Base-by-base conservation (phyloP, 2,113 vertebrate genomes). In the Lutjanus erythropterus region DNA sequence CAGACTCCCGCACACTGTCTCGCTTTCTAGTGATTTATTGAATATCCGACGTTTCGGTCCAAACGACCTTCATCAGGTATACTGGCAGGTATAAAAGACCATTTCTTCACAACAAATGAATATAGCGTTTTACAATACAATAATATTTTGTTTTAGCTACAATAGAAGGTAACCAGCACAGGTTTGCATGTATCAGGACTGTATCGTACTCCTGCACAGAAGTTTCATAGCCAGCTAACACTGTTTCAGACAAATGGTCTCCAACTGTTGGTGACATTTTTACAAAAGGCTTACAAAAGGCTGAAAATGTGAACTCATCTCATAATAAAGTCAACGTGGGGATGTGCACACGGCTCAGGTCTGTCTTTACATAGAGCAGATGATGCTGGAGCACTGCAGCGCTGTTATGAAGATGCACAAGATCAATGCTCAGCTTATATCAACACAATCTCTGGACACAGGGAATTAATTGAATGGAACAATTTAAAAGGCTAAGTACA, bases 241-340 rank as follows among this genome's bases (percentile, higher is more conserved):
- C 27, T 44, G 35, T 42, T 42, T 41, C 12, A 33, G 33, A 42
- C 33, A 23, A 31, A 50, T 9, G 10, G 1, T 58, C 12, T 65
- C 39, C 7, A n/a, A 31, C 23, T 50, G 75, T 19, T 69, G 47
- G 64, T 53, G 41, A 59, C 23, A 2, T 12, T 35, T 56, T 37
- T 41, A 25, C 27, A 56, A 37, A 3, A 70, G 25, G n/a, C 16
- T 52, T 33, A 52, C 21, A 62, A 25, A 52, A 33, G 56, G 33
- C 21, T 74, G 35, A 58, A 67, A 75, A 74, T 49, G 7, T 52
- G 9, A 61, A 61, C 61, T 74, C 15, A 16, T 9, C 14, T 29
- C 35, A 4, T 25, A 49, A 41, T n/a, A n/a, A 31, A 41, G 60
- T 33, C 25, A 52, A 33, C 50, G 29, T 2, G 23, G 35, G 52